Evolutionary conservation across 2,113 vertebrate genomes (phyloP), one percentile per base, ranked within the genome.

Genomic region (Xenopus laevis): DNA sequence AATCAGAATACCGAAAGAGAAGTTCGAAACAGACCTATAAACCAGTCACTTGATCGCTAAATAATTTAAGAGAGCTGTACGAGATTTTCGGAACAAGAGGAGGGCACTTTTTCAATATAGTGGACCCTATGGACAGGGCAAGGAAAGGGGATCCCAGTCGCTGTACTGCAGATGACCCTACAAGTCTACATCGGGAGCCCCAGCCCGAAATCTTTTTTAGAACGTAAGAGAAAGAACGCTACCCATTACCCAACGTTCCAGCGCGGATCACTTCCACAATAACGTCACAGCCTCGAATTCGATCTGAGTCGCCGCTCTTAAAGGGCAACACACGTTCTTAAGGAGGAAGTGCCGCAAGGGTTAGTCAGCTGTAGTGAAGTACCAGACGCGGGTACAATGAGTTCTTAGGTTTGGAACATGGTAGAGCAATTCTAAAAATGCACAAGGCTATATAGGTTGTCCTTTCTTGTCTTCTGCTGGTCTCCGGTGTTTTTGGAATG

Each of bases 201-300:
- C 18, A 12, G 27, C 15, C 33, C 64, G 68, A 66, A 18, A 23
- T 1, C 69, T 57, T 65, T n/a, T 44, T 4, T 9, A 2, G 76
- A 72, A 59, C 76, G 76, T 33, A 13, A 58, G 75, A 68, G 77
- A 74, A 40, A 40, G 33, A 40, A 40, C 33, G 33, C 33, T 40
- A 40, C 61, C 65, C 21, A 71, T 58, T 65, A 76, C 79, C 71
- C 77, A 66, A 78, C 60, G 79, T 81, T 68, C 74, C 84, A 71
- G 68, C 77, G 83, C 83, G 79, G 81, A 80, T 70, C 66, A 68
- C 68, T 75, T 77, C 65, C 78, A 74, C 77, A 15, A 46, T 84
- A 83, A 86, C 81, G 83, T 84, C 84, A 86, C 80, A 79, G 82
- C 81, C 82, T 81, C 78, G 84, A 55, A 16, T 44, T 77, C 65